These are phyloP conservation scores for Falco concolor DNA, from an alignment of 2,797 vertebrate genomes.

Conservation along the genomic window DNA sequence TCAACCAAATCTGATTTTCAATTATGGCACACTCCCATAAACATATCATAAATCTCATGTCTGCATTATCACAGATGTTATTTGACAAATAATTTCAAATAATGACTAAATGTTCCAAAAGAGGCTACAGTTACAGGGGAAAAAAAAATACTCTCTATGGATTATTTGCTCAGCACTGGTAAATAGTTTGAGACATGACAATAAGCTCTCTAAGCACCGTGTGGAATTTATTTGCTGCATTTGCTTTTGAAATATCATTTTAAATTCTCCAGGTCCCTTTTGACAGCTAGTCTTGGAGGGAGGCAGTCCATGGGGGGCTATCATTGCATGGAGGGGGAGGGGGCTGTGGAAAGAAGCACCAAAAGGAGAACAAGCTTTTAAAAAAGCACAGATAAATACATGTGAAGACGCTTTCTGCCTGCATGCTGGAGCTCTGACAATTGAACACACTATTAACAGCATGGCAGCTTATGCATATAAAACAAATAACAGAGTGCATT, in stretches of 20 bases:
- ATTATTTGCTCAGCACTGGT: neutral
- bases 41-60: neutral
- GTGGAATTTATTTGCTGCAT: slow-evolving; percentile 7
- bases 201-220: neutral
- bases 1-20: neutral
- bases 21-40: neutral
- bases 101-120: neutral
- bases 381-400: neutral
- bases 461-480: neutral
- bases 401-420: neutral
- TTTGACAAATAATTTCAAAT: neutral
- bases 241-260: slow-evolving; percentile 9
- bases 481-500: neutral
- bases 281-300: neutral
- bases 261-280: neutral
- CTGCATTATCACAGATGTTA: neutral
- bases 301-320: neutral
- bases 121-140: neutral
- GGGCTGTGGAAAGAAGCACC: neutral
- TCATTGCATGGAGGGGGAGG: neutral
- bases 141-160: neutral
- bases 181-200: neutral
- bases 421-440: neutral
- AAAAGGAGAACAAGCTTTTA: neutral
- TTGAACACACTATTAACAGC: neutral